Percentiles rank a stretch among this genome's conserved stretches.
These are phyloP conservation scores for Carcina quercana DNA, from an alignment of 2,888 invertebrate genomes.

Conservation along the genomic window DNA sequence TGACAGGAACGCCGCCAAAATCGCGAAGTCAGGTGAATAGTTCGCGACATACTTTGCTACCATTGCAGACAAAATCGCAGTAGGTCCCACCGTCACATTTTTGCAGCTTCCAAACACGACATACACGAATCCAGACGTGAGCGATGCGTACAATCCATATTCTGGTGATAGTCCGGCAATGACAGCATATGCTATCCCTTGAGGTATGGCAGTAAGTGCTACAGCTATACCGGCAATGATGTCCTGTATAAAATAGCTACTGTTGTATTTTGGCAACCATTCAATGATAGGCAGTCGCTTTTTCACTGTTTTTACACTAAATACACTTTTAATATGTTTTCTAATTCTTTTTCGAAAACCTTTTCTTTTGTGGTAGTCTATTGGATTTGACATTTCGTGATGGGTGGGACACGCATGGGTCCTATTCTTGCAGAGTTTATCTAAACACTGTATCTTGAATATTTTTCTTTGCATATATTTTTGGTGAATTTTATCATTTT, in stretches of 20 bases:
- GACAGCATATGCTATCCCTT: slow-evolving; percentile 87
- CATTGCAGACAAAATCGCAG: slow-evolving; percentile 92
- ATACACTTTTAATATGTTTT: slow-evolving; percentile 34
- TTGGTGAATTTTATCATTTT: no score
- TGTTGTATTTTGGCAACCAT: slow-evolving; percentile 85
- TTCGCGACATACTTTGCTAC: slow-evolving; percentile 78
- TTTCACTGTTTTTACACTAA: slow-evolving; percentile 52
- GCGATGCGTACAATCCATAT: slow-evolving; percentile 93
- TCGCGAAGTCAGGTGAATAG: slow-evolving; percentile 80
- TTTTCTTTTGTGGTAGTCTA: no score
- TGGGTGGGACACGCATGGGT: no score
- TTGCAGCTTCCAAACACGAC: slow-evolving; percentile 90
- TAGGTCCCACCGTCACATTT: slow-evolving; percentile 86
- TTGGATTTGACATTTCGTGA: no score
- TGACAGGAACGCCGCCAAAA: slow-evolving; percentile 81
- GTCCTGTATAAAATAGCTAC: slow-evolving; percentile 81
- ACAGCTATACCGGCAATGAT: slow-evolving; percentile 90
- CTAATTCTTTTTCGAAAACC: slow-evolving; percentile 13
- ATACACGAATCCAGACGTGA: slow-evolving; percentile 93
- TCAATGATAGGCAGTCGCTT: slow-evolving; percentile 77
- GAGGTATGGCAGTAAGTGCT: slow-evolving; percentile 86
- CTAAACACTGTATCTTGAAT: no score
- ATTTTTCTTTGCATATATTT: no score
- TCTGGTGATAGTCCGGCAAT: slow-evolving; percentile 81
- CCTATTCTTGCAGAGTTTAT: no score